Conservation (phyloP, 2,888 invertebrate genomes). For the Stegophylla sp. region DNA sequence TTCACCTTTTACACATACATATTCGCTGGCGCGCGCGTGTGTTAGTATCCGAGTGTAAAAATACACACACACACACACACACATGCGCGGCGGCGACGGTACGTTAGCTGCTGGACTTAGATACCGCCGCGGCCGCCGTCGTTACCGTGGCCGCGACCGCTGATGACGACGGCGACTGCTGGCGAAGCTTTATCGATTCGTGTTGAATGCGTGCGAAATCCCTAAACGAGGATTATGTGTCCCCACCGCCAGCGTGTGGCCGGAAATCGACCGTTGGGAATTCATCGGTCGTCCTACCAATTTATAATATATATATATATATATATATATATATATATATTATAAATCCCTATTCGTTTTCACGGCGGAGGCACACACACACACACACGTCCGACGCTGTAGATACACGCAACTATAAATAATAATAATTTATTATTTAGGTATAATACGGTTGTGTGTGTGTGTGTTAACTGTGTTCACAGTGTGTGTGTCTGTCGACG, state of each 20-base stretch:
- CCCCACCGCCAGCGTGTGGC: background rate
- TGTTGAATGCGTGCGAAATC: conserved; percentile 35
- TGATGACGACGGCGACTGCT: background rate
- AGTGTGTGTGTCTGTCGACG: background rate
- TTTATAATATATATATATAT: too few relatives aligned
- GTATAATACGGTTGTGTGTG: too few relatives aligned
- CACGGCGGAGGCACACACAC: background rate
- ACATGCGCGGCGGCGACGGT: conserved; percentile 11
- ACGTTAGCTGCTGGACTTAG: conserved; percentile 11
- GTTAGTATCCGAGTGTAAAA: background rate
- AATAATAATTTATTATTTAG: too few relatives aligned
- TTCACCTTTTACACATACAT: background rate
- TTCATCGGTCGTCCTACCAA: background rate
- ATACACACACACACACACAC: conserved; percentile 6
- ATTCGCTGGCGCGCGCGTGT: background rate
- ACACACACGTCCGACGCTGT: background rate
- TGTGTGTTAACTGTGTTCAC: too few relatives aligned
- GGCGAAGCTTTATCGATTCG: conserved; percentile 20
- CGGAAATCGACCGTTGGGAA: background rate
- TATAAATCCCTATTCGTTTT: conserved; percentile 13
- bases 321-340: too few relatives aligned
- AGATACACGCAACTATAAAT: too few relatives aligned
- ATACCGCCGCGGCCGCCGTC: background rate
- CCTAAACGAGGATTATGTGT: background rate
- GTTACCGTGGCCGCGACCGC: background rate